Evolutionary conservation across 2,113 vertebrate genomes (phyloP).

Genomic region (Pimephales promelas): DNA sequence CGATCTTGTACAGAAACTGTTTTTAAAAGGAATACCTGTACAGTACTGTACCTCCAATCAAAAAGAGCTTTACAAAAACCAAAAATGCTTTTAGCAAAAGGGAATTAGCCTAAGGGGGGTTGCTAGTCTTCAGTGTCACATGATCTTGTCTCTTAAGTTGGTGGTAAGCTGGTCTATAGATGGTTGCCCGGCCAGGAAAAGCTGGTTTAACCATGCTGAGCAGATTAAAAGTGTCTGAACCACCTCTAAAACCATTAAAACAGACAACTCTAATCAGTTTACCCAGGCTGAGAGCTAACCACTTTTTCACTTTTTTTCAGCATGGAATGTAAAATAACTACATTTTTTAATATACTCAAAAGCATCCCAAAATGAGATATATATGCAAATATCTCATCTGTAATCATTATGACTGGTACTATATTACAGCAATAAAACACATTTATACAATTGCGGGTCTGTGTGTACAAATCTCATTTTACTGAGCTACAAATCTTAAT

Average conservation of each 20-base stretch:
- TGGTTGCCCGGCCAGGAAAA: neutral
- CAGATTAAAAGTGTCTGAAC: neutral
- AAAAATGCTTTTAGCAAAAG: neutral
- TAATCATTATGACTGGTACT: neutral
- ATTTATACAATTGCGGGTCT: neutral
- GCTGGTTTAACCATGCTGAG: neutral
- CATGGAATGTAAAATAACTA: neutral
- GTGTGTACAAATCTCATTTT: neutral
- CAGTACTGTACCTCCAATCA: neutral
- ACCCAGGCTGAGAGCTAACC: neutral
- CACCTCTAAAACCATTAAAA: neutral
- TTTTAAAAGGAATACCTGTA: neutral
- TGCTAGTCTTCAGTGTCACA: neutral
- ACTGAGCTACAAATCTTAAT: neutral
- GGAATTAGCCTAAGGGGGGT: neutral
- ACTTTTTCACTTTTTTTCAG: neutral
- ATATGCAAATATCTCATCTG: neutral
- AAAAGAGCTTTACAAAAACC: neutral
- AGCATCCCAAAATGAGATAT: neutral
- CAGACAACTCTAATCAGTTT: neutral
- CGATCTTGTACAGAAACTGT: neutral
- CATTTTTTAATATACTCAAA: neutral
- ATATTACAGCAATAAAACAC: neutral
- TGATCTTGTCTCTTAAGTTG: neutral
- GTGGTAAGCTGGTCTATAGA: neutral